Evolutionary conservation across 1,140 invertebrate genomes (phyloP), one percentile per base, ranked within the genome.

Genomic region (Druon quercuslanigerum): DNA sequence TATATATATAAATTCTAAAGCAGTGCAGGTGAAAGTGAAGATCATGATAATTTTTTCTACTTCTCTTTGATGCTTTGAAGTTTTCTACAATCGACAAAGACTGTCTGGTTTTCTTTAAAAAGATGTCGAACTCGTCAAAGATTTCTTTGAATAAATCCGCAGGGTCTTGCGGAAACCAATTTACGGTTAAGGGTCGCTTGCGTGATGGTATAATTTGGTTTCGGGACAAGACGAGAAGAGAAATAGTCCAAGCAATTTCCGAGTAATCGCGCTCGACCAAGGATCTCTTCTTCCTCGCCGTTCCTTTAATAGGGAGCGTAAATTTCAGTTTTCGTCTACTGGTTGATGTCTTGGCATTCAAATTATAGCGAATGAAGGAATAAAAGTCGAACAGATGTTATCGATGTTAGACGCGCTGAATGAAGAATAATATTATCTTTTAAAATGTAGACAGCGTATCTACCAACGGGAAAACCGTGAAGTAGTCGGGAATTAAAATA

Each of bases 61-160:
- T 40, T 66, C 25, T 16, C 20, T 33, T 56, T 19, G 17, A 9
- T 56, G 3, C 13, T 9, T 11, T 12, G 17, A 56, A 19, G 6
- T 56, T 19, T 56, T 17, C 16, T 57, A 66, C 60, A 40, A 66
- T 66, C 14, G 60, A 66, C 60, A 66, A 66, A 66, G 60, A 66
- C 14, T n/a, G 16, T 20, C 33, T 12, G 20, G 9, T 16, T 40
- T 2, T 14, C n/a, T 46, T 46, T 66, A 33, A 66, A 66, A 66
- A 66, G 60, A 66, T 40, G 60, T 66, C 60, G 60, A 66, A 40
- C 33, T 66, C 60, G 60, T 66, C 60, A 66, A 66, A 46, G 60
- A 66, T 40, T 40, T 66, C 25, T 66, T 33, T 66, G 57, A 66
- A 66, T 66, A 66, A 66, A 66, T 66, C n/a, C 25, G 9, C 60